Percentiles rank a stretch among this genome's conserved stretches.
Conservation (phyloP, 1,140 invertebrate genomes). For the Myzus persicae region DNA sequence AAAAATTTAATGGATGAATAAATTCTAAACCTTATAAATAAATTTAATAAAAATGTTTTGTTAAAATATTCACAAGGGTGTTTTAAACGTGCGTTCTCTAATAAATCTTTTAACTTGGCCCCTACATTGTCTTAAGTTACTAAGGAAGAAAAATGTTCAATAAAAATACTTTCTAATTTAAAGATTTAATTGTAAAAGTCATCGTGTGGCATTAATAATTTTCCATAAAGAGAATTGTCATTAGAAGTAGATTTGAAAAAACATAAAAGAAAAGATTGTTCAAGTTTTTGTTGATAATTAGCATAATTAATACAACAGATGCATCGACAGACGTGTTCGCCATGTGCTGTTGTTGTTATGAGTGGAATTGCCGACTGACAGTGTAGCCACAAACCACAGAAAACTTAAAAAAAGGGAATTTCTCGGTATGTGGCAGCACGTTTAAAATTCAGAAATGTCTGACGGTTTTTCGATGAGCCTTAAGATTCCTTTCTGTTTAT, state of each 20-base stretch:
- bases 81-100: neutral
- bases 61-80: neutral
- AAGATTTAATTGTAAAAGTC: neutral
- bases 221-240: neutral
- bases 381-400: no score
- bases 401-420: no score
- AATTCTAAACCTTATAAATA: neutral
- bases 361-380: no score
- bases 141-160: neutral
- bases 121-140: neutral
- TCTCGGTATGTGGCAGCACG: no score
- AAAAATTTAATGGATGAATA: no score
- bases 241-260: neutral
- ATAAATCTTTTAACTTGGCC: neutral
- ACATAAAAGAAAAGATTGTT: no score
- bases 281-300: no score
- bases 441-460: no score
- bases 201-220: neutral
- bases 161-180: neutral
- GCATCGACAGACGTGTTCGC: no score
- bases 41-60: neutral
- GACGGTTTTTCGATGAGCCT: no score
- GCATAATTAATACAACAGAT: neutral
- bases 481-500: no score
- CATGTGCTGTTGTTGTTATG: no score